Evolutionary conservation across 2,888 invertebrate genomes (phyloP), one percentile per base, ranked within the genome.

Genomic region (Rhamnusium bicolor): DNA sequence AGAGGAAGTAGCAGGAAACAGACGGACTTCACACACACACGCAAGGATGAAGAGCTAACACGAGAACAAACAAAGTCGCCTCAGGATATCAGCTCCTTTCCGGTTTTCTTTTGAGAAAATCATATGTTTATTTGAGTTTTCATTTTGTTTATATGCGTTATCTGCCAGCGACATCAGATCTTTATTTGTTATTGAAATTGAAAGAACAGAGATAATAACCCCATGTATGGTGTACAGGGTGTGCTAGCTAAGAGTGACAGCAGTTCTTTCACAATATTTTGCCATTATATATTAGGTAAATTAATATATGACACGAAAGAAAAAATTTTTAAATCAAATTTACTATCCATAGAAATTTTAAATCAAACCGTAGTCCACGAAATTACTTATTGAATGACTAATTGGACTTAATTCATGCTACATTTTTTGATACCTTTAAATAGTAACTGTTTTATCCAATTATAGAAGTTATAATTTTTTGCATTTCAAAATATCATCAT

Each of bases 121-220:
- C 62, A 54, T 65, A 71, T 71, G 70, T 71, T 58, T 71, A 65
- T 71, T 65, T 56, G 63, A 56, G 47, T 65, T 71, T 65, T 71
- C 24, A 49, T 47, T 71, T 71, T 65, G 65, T 65, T 65, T 65
- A 53, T 65, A 53, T 47, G 65, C 65, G 70, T 65, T 71, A 71
- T 71, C 70, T 71, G 70, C 56, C 58, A 21, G 29, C 19, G 65
- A 65, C 70, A 65, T 71, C 70, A 12, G 19, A 58, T 40, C 40
- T 53, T 65, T 24, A 29, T 51, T 63, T 29, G 47, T 65, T 53
- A 32, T 65, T 40, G 32, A 32, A 51, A 51, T 40, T 53, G 53
- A 54, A 65, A 62, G 46, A 46, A n/a, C 21, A 24, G n/a, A 54
- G 40, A n/a, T 54, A 8, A n/a, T 54, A 6, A n/a, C 24, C 24